These are phyloP conservation scores for Charanyca ferruginea DNA, from an alignment of 2,888 invertebrate species.

Conservation along the genomic window DNA sequence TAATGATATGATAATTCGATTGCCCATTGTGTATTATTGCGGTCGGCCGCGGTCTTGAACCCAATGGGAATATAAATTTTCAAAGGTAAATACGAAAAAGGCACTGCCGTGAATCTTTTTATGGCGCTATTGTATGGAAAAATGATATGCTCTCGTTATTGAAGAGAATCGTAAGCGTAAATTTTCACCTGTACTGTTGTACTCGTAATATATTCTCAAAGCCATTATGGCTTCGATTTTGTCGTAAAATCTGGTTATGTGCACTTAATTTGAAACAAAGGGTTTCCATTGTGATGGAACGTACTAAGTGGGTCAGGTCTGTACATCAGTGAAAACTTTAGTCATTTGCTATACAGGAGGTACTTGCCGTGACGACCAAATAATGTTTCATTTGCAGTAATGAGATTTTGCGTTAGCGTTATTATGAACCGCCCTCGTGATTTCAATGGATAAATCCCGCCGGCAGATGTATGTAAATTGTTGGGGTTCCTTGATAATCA, in stretches of 20 bases:
- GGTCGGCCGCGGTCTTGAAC: conserved; percentile 82
- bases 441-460: conserved; percentile 41
- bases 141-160: conserved; percentile 80
- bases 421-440: conserved; percentile 29
- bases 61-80: conserved; percentile 88
- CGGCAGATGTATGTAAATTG: conserved; percentile 27
- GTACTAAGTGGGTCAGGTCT: conserved; percentile 50
- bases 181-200: conserved; percentile 69
- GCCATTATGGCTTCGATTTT: conserved; percentile 59
- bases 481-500: conserved; percentile 21
- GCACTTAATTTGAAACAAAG: conserved; percentile 66
- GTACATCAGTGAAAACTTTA: conserved; percentile 56
- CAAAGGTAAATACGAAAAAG: conserved; percentile 87
- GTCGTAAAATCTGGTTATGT: conserved; percentile 63
- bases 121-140: conserved; percentile 81
- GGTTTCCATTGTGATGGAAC: conserved; percentile 49
- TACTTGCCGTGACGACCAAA: conserved; percentile 37
- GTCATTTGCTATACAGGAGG: conserved; percentile 52
- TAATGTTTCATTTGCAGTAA: conserved; percentile 56
- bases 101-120: conserved; percentile 85
- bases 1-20: conserved; percentile 89
- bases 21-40: conserved; percentile 87
- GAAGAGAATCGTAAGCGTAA: conserved; percentile 73
- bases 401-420: conserved; percentile 52
- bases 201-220: conserved; percentile 65